These are phyloP conservation scores for Nannospalax galili DNA, from an alignment of 2,113 vertebrate species.

Conservation along the genomic window DNA sequence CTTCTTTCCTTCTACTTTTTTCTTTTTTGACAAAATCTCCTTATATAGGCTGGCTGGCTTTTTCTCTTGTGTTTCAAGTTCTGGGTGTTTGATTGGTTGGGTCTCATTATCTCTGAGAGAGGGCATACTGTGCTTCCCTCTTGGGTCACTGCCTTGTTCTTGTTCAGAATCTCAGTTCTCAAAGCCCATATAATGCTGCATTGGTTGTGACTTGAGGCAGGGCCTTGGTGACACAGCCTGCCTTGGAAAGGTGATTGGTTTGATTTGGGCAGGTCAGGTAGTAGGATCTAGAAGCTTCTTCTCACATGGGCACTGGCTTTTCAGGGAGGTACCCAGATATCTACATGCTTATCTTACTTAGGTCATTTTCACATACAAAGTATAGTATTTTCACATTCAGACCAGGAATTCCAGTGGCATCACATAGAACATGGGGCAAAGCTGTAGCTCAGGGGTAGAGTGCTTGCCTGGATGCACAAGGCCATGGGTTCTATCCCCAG, in stretches of 20 bases:
- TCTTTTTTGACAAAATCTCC: too few species aligned
- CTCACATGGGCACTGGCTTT: background rate
- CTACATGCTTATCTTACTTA: background rate
- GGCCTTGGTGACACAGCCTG: background rate
- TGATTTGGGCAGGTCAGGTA: background rate
- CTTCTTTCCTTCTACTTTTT: too few species aligned
- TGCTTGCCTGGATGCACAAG: background rate
- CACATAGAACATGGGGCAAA: background rate
- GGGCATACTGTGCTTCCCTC: background rate
- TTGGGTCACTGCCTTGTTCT: background rate
- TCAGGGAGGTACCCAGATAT: background rate
- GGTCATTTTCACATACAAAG: background rate
- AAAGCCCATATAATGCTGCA: background rate
- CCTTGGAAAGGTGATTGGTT: background rate
- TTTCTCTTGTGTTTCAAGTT: background rate
- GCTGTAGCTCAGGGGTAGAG: background rate
- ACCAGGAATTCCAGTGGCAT: background rate
- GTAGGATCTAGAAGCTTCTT: background rate
- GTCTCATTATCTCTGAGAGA: background rate
- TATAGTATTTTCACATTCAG: background rate
- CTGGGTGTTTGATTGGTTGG: background rate
- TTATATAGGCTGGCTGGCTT: too few species aligned
- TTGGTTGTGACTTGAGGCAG: background rate
- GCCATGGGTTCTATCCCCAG: background rate
- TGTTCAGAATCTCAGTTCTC: conserved; percentile 33